Conservation (phyloP, 2,113 vertebrate genomes). For the Pteronura brasiliensis region DNA sequence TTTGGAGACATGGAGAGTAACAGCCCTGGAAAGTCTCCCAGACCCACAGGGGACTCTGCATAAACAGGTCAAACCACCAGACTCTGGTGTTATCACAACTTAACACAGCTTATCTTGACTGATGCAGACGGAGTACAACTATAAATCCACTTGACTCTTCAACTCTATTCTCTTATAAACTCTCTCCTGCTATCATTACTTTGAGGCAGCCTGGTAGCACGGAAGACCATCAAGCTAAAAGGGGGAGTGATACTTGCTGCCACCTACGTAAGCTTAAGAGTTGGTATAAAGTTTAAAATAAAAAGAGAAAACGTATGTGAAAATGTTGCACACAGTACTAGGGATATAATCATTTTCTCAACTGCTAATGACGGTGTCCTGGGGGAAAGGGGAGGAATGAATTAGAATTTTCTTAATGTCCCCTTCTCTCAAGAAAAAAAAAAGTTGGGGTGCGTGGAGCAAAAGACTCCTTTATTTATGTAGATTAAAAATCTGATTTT, state of each 20-base stretch:
- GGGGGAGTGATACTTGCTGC: background rate
- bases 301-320: background rate
- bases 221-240: background rate
- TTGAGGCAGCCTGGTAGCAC: background rate
- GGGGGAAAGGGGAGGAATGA: background rate
- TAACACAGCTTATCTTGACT: background rate
- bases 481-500: slow-evolving; percentile 76
- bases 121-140: background rate
- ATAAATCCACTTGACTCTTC: background rate
- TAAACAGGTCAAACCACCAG: background rate
- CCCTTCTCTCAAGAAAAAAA: background rate
- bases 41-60: background rate
- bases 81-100: background rate
- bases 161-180: background rate
- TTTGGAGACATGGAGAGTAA: background rate
- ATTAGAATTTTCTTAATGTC: slow-evolving; percentile 65
- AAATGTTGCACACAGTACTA: background rate
- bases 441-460: too few relatives aligned
- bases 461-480: slow-evolving; percentile 62
- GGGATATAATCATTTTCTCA: background rate
- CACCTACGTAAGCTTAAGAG: background rate
- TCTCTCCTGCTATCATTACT: background rate
- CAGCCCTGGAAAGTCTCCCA: background rate
- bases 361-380: background rate
- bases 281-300: background rate